Percentiles rank a stretch among this genome's conserved stretches.
phyloP scores from a whole-genome alignment of 2,113 vertebrate genomes.

The Heterotis niloticus region DNA sequence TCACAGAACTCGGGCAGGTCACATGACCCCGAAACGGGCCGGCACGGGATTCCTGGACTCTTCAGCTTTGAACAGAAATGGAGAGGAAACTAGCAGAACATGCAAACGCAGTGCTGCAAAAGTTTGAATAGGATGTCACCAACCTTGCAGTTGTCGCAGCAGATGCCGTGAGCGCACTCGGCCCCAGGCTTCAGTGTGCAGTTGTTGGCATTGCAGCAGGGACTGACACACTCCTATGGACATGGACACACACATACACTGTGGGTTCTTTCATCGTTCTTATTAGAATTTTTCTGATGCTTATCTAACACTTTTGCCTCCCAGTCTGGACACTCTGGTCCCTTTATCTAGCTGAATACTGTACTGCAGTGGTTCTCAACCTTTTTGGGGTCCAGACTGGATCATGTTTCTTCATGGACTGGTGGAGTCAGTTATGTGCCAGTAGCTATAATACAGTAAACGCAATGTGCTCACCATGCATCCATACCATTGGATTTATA shows the following conservation, averaged over 20 bases:
- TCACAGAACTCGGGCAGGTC: conserved; percentile 91
- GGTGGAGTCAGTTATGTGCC: too few relatives aligned
- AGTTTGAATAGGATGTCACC: neutral
- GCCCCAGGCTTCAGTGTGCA: conserved; percentile 83
- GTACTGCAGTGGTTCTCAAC: too few relatives aligned
- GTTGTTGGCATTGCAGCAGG: conserved; percentile 86
- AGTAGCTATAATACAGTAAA: too few relatives aligned
- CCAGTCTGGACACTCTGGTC: neutral
- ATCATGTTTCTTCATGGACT: too few relatives aligned
- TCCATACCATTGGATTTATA: too few relatives aligned
- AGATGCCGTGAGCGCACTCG: conserved; percentile 87
- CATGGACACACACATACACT: neutral
- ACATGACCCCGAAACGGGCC: conserved; percentile 71
- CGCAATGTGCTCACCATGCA: too few relatives aligned
- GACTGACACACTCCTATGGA: conserved; percentile 82
- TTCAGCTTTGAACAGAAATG: conserved; percentile 65
- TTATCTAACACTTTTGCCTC: too few relatives aligned
- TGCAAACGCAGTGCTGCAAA: too few relatives aligned
- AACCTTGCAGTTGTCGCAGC: conserved; percentile 92
- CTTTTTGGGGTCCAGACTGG: too few relatives aligned
- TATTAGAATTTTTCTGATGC: too few relatives aligned
- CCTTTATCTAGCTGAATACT: too few relatives aligned
- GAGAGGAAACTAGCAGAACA: neutral
- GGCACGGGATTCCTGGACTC: conserved; percentile 76
- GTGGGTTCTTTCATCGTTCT: too few relatives aligned